phyloP scores from a whole-genome alignment of 2,888 invertebrate species.

The Melanostoma scalare region DNA sequence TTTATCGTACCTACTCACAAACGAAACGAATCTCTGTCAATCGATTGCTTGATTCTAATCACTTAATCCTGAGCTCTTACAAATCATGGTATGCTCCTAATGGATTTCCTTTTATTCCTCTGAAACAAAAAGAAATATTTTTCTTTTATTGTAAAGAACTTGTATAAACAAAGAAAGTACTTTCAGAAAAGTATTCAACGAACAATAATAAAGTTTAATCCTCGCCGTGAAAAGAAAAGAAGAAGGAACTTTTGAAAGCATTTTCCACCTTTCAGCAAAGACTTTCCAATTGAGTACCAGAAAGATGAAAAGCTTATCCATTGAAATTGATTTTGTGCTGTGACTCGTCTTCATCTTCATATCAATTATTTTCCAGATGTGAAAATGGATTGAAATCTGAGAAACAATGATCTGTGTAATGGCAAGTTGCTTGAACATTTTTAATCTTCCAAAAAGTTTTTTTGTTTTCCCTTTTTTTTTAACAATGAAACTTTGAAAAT shows the following conservation, averaged over 20 bases:
- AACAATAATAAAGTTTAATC: conserved; percentile 25
- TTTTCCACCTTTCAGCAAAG: conserved; percentile 24
- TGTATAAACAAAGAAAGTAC: conserved; percentile 16
- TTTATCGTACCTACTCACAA: neutral
- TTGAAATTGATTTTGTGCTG: conserved; percentile 43
- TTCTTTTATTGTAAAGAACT: neutral
- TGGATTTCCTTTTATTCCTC: conserved; percentile 13
- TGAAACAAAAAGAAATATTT: conserved; percentile 1
- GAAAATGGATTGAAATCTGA: conserved; percentile 26
- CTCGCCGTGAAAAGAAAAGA: neutral
- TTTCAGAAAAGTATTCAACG: conserved; percentile 9
- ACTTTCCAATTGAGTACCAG: conserved; percentile 19
- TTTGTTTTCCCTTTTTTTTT: neutral
- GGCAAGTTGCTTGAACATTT: conserved; percentile 22
- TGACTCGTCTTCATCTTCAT: neutral
- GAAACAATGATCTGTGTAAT: conserved; percentile 31
- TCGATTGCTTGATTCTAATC: conserved; percentile 8
- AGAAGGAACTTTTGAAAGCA: conserved; percentile 12
- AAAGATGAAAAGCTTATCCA: conserved; percentile 39
- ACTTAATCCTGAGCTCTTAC: conserved; percentile 28
- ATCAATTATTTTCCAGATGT: conserved; percentile 32
- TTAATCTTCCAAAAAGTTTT: conserved; percentile 44
- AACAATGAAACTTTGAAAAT: neutral
- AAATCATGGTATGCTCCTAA: conserved; percentile 6
- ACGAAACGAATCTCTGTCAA: conserved; percentile 15